Evolutionary conservation across 2,113 vertebrate genomes (phyloP).

Genomic region (Gnathonemus longibarbis): DNA sequence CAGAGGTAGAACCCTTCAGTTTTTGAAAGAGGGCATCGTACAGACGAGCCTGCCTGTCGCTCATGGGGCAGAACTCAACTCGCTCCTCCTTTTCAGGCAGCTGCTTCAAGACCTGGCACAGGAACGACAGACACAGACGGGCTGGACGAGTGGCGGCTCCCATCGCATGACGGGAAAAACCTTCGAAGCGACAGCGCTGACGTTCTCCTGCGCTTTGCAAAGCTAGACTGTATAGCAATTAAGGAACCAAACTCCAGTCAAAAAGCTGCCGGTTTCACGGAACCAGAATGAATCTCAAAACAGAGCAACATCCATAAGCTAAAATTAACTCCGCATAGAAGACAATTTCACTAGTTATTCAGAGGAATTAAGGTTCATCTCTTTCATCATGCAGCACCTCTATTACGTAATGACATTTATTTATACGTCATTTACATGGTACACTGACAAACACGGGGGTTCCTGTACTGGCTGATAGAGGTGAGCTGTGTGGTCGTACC

Average conservation of each 20-base stretch:
- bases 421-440: neutral
- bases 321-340: neutral
- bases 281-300: neutral
- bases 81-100: constrained; percentile 82
- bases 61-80: constrained; percentile 79
- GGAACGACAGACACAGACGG: neutral
- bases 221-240: neutral
- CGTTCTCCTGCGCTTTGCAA: neutral
- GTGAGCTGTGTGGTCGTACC: constrained; percentile 5
- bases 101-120: constrained; percentile 80
- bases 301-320: neutral
- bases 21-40: constrained; percentile 73
- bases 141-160: neutral
- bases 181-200: neutral
- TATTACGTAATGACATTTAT: neutral
- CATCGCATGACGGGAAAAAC: neutral
- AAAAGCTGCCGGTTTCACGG: neutral
- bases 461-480: neutral
- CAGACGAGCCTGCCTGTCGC: constrained; percentile 75
- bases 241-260: neutral
- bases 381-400: neutral
- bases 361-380: too few species aligned
- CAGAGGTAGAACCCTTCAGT: constrained; percentile 67
- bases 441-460: neutral
- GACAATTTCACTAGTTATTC: neutral